Evolutionary conservation across 2,113 vertebrate species (phyloP).

Genomic region (Amblyornis subalaris): DNA sequence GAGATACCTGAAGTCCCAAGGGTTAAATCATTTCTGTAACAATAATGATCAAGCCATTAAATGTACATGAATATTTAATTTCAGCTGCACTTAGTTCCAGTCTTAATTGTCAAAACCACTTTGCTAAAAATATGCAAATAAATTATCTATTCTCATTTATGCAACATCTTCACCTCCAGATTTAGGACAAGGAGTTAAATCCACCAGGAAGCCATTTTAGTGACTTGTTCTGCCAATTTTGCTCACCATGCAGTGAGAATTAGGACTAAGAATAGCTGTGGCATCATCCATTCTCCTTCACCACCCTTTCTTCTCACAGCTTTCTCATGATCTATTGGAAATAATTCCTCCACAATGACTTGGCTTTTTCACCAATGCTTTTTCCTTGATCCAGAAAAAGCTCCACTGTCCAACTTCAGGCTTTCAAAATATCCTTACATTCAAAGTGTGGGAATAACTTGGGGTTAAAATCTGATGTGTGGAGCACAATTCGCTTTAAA

Average conservation of each 20-base stretch:
- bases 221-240: neutral
- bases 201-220: neutral
- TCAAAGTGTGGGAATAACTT: neutral
- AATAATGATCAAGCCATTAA: conserved; percentile 31
- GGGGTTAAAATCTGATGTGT: neutral
- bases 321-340: neutral
- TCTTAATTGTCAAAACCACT: conserved; percentile 17
- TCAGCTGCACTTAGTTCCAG: neutral
- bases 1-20: neutral
- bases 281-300: neutral
- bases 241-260: neutral
- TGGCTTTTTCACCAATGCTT: neutral
- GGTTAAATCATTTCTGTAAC: neutral
- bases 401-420: neutral
- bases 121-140: conserved; percentile 7
- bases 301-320: neutral
- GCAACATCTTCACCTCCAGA: neutral
- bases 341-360: neutral
- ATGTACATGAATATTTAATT: conserved; percentile 33
- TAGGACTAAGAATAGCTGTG: neutral
- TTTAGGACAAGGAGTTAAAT: neutral
- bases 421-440: neutral
- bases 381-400: neutral
- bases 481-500: neutral
- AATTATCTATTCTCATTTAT: neutral